Evolutionary conservation across 2,797 vertebrate species (phyloP), one percentile per base, ranked within the genome.

Genomic region (Danio aesculapii): DNA sequence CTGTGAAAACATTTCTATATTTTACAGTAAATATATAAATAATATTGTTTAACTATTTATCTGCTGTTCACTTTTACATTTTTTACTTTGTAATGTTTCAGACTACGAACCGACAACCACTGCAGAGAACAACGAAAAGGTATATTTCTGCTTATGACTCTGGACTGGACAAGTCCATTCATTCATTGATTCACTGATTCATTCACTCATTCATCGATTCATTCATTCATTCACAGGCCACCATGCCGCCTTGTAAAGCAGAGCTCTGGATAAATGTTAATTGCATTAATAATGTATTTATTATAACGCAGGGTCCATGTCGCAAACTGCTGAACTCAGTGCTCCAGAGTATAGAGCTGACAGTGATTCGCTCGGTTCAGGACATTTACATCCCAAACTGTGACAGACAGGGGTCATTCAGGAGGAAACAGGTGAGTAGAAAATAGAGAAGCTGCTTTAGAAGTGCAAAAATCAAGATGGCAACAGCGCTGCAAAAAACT

Each of bases 331-430:
- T 97, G 53, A 92, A 90, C 2, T 87, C 90, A 0, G 90, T 96
- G 4, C 89, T 96, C 47, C 90, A 91, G 83, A 91, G 91, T 57
- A 92, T 96, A 19, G 92, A 95, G 79, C 90, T 92, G 0, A 93
- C 93, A 13, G 66, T 95, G 67, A 93, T 94, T 84, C 90, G 90
- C 41, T 88, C 91, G 0, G 67, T 92, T 39, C 92, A 92, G 0
- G 91, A 94, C 49, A 93, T 97, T 85, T 97, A 97, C 74, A 93
- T 97, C 88, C 96, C 96, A n/a, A 97, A 97, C 81, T 97, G 96
- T 90, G 95, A 96, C 91, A 93, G 90, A 76, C 91, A 83, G 3
- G 96, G 96, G 5, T 96, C 93, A 91, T 97, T 95, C 90, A 92
- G 92, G 76, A 95, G 90, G 87, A 96, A 94, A 85, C 96, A 97